Evolutionary conservation across 2,113 vertebrate species (phyloP).

Genomic region (Oncorhynchus tshawytscha): DNA sequence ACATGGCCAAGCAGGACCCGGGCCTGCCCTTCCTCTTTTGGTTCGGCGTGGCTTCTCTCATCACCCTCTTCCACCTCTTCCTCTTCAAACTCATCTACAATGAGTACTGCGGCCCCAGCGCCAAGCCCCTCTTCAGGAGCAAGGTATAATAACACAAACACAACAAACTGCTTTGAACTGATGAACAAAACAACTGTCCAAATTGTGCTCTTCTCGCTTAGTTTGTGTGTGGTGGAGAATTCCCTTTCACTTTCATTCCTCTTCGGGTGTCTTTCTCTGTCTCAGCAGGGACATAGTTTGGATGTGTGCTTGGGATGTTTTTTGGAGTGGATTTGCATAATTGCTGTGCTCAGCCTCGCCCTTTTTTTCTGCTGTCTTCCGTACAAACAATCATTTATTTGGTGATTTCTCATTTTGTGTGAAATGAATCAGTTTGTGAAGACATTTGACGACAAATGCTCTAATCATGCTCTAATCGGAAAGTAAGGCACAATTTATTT

Average conservation of each 20-base stretch:
- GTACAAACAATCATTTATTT: not conserved
- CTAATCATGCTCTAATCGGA: not conserved
- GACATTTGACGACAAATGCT: not conserved
- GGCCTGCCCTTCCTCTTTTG: conserved; percentile 97
- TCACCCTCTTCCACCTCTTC: conserved; percentile 96
- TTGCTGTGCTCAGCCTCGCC: conserved; percentile 7
- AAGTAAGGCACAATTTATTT: not conserved
- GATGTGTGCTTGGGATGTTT: not conserved
- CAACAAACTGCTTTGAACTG: not conserved
- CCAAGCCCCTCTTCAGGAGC: conserved; percentile 96
- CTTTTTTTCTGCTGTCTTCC: conserved; percentile 6
- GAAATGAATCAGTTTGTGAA: not conserved
- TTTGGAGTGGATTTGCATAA: conserved; percentile 24
- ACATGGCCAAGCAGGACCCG: conserved; percentile 96
- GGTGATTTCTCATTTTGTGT: conserved; percentile 11
- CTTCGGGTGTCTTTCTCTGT: not conserved
- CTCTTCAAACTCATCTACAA: conserved; percentile 99
- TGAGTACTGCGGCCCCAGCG: conserved; percentile 94
- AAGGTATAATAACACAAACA: conserved; percentile 81
- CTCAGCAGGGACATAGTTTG: conserved; percentile 2
- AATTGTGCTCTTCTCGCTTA: conserved; percentile 19
- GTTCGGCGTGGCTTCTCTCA: conserved; percentile 98
- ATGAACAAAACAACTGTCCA: conserved; percentile 6
- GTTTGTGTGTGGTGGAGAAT: conserved; percentile 35
- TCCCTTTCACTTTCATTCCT: conserved; percentile 12